Conservation (phyloP, 2,888 invertebrate genomes). For the Hartigia nigra region DNA sequence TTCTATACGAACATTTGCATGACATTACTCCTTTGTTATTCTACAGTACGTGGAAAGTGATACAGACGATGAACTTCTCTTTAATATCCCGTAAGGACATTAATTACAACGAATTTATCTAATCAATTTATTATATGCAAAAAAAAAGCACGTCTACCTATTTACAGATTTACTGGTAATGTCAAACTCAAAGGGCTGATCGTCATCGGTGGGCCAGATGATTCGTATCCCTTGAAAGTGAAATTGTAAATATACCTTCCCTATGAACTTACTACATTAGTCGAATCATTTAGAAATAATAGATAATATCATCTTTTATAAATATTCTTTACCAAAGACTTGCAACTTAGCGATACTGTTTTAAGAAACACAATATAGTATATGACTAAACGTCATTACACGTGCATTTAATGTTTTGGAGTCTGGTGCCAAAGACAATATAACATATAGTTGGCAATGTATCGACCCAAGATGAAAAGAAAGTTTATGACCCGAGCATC, state of each 20-base stretch:
- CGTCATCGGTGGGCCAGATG: conserved; percentile 89
- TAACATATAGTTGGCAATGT: not conserved
- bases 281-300: not conserved
- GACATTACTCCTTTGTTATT: conserved; percentile 23
- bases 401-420: not conserved
- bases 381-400: not conserved
- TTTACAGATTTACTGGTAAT: conserved; percentile 85
- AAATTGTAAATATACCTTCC: conserved; percentile 77
- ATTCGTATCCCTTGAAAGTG: conserved; percentile 86
- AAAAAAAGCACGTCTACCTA: conserved; percentile 6
- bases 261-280: not conserved
- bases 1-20: not conserved
- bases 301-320: not conserved
- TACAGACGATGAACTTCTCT: conserved; percentile 93
- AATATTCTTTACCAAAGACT: not conserved
- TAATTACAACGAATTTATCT: not conserved
- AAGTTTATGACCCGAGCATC: not conserved
- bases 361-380: not conserved
- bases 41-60: conserved; percentile 94
- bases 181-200: conserved; percentile 95
- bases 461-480: not conserved
- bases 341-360: not conserved
- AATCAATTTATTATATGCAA: not conserved
- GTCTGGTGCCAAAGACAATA: not conserved
- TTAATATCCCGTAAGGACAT: conserved; percentile 85